Percentiles rank a stretch among this genome's conserved stretches.
Evolutionary conservation across 2,797 vertebrate genomes (phyloP).

Genomic region (Enteromius mattozi): DNA sequence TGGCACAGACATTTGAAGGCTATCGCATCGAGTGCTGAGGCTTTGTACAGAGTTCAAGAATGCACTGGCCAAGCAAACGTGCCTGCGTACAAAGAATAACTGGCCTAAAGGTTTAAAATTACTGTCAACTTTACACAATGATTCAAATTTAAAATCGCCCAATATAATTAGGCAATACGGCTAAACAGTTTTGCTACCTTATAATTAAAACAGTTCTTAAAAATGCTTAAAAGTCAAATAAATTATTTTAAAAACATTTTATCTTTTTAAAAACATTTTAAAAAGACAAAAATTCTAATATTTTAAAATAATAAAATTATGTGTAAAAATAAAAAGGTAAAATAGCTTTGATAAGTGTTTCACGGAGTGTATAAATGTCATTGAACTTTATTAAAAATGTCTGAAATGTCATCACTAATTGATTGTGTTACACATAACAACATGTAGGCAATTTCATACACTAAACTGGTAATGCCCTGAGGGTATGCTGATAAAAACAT

Average conservation of each 20-base stretch:
- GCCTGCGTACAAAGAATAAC: neutral
- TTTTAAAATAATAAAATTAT: neutral
- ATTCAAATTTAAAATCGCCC: neutral
- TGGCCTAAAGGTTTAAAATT: neutral
- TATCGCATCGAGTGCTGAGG: neutral
- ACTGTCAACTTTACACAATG: neutral
- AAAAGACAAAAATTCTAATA: neutral
- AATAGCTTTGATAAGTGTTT: neutral
- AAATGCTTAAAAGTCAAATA: neutral
- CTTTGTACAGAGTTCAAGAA: constrained; percentile 9
- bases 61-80: neutral
- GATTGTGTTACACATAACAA: constrained; percentile 33
- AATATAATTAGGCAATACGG: neutral
- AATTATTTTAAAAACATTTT: neutral
- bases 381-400: constrained; percentile 32
- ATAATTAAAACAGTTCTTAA: neutral
- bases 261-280: too few relatives aligned
- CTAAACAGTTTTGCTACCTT: neutral
- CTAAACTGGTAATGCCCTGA: constrained; percentile 24
- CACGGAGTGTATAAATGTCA: constrained; percentile 27
- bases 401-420: constrained; percentile 34
- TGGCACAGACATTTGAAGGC: constrained; percentile 6
- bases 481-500: constrained; percentile 47
- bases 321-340: neutral
- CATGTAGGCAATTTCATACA: constrained; percentile 24